Conservation (phyloP, 2,113 vertebrate species). For the Sylvietta virens region DNA sequence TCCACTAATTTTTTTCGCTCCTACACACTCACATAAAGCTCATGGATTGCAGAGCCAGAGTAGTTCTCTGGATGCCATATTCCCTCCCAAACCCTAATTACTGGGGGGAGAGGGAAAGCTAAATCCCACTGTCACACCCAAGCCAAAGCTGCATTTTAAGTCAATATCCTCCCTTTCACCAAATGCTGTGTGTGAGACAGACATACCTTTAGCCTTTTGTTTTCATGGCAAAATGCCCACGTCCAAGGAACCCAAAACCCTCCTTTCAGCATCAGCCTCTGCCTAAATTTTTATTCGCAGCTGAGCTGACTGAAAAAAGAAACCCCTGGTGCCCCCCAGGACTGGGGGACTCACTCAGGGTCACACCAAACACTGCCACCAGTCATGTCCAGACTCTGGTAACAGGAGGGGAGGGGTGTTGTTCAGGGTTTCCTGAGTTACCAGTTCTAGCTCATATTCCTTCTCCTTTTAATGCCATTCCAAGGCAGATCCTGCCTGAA, state of each 20-base stretch:
- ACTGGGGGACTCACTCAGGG: neutral
- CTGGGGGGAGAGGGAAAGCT: rapidly evolving
- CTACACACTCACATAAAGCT: neutral
- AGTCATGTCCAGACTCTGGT: neutral
- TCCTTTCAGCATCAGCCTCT: neutral
- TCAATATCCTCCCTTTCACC: neutral
- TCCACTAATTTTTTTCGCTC: neutral
- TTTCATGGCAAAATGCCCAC: neutral
- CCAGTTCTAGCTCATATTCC: neutral
- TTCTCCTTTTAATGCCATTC: neutral
- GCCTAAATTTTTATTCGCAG: neutral
- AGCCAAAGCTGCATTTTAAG: neutral
- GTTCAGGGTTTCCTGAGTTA: neutral
- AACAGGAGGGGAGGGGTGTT: rapidly evolving
- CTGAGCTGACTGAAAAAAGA: neutral
- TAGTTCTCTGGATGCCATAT: neutral
- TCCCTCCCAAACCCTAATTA: neutral
- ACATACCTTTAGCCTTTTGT: neutral
- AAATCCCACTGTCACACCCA: neutral
- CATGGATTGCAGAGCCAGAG: neutral
- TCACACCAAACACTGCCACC: neutral
- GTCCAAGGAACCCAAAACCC: neutral
- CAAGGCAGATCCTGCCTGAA: neutral
- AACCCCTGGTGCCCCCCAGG: too few species aligned
- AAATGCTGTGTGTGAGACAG: neutral